Conservation (phyloP, 2,888 invertebrate species). For the Amblyteles armatorius region DNA sequence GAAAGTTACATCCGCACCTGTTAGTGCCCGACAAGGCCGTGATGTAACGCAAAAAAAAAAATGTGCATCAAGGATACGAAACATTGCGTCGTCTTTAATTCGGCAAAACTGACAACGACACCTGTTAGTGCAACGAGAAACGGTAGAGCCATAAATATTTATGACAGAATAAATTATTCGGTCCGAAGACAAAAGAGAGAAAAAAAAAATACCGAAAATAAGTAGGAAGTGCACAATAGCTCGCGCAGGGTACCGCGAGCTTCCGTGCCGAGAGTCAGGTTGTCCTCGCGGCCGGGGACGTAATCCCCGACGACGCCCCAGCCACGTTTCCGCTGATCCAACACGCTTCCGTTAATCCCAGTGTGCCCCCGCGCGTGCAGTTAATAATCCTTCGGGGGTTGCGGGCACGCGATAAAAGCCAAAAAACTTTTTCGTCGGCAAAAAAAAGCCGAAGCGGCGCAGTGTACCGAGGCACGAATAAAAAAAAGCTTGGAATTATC, state of each 20-base stretch:
- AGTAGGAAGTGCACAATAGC: neutral
- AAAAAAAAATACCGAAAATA: neutral
- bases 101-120: no score
- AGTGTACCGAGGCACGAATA: constrained; percentile 29
- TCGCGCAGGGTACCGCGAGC: constrained; percentile 26
- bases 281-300: constrained; percentile 64
- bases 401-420: constrained; percentile 74
- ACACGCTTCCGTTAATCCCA: constrained; percentile 76
- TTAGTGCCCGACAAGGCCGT: no score
- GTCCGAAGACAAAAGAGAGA: neutral
- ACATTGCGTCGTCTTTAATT: neutral
- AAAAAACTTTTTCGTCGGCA: constrained; percentile 54
- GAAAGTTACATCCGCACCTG: no score
- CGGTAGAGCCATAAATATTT: no score
- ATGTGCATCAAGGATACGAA: neutral
- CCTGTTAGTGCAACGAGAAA: no score
- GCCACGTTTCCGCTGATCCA: constrained; percentile 73
- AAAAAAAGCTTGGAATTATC: constrained; percentile 62
- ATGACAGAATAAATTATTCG: neutral
- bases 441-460: constrained; percentile 9
- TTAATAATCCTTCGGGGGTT: constrained; percentile 76
- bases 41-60: neutral
- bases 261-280: constrained; percentile 56
- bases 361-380: constrained; percentile 74
- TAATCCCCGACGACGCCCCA: constrained; percentile 62